Base-by-base conservation (phyloP, 2,888 invertebrate genomes). In the Pseudeuparius sepicola region DNA sequence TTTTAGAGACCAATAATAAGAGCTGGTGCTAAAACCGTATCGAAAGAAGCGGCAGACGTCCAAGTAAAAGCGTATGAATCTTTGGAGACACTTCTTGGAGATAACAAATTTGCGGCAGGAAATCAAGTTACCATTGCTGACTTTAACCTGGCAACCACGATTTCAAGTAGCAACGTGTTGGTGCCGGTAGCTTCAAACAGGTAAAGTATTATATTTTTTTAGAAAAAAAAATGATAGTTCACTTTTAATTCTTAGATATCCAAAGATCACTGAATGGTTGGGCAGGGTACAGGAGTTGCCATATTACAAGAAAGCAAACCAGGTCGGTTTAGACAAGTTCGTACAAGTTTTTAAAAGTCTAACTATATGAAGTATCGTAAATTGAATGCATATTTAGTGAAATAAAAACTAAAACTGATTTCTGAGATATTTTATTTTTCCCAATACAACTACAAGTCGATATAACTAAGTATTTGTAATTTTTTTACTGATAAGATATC, bases 61-160 rank as follows among this genome's bases (percentile, higher is more conserved):
- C 15, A 39, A 5, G 39, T 36, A 17, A 43, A 44, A 24, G 27
- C 59, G 0, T 65, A 71, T 34, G 55, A 45, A 2, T 63, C 65
- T 35, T 31, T 70, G 16, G 70, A 73, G 43, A 51, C 48, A 3
- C 69, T 67, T 41, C 57, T 73, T 1, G 54, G 55, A 4, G 58
- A 56, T 3, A 57, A 61, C 1, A 58, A 65, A 18, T 75, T 65
- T 55, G 53, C 70, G 29, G 70, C 70, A 13, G 67, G 66, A 1
- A 60, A 70, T 27, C 48, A 58, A 4, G 25, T 50, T 1, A 48
- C 51, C 3, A 43, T 55, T 15, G 55, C 54, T 15, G 53, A 54
- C 32, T 44, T 51, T 26, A 48, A 45, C 18, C 53, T 64, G 34
- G 53, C 63, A 39, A 55, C 65, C 40, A 62, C 63, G 42, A 36